Conservation (phyloP, 1,140 invertebrate genomes). For the Pantala flavescens region DNA sequence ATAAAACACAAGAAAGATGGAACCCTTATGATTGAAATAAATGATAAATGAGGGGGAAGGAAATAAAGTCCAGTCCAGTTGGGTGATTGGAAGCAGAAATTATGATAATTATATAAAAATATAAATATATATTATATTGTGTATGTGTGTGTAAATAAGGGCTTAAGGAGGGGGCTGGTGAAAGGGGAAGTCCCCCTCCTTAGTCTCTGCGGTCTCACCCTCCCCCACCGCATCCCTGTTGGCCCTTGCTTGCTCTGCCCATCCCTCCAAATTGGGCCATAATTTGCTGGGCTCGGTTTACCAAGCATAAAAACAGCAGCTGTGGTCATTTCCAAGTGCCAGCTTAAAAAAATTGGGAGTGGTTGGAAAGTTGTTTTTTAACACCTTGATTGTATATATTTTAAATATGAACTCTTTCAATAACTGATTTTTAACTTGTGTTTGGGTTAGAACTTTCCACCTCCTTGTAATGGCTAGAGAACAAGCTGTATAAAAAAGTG, state of each 20-base stretch:
- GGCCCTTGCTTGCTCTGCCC: background rate
- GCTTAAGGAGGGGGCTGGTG: no score
- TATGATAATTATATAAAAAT: no score
- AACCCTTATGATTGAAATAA: no score
- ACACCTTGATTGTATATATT: conserved; percentile 26
- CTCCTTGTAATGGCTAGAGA: conserved; percentile 22
- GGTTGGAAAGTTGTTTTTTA: conserved; percentile 22
- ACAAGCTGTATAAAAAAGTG: conserved; percentile 19
- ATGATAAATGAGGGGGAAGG: no score
- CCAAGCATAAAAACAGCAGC: background rate
- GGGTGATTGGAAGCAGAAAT: no score
- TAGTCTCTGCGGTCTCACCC: background rate
- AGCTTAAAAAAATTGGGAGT: background rate
- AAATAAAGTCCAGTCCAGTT: no score
- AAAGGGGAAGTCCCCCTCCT: no score
- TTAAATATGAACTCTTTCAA: conserved; percentile 21
- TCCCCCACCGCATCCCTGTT: background rate
- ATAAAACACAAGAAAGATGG: background rate
- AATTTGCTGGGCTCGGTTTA: background rate
- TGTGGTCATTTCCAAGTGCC: conserved; percentile 3
- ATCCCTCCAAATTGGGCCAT: background rate
- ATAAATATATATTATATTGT: no score
- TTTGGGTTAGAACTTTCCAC: conserved; percentile 19
- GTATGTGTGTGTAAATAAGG: no score
- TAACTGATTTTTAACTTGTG: conserved; percentile 16